phyloP scores from a whole-genome alignment of 2,888 invertebrate species.

The Acrobasis suavella region DNA sequence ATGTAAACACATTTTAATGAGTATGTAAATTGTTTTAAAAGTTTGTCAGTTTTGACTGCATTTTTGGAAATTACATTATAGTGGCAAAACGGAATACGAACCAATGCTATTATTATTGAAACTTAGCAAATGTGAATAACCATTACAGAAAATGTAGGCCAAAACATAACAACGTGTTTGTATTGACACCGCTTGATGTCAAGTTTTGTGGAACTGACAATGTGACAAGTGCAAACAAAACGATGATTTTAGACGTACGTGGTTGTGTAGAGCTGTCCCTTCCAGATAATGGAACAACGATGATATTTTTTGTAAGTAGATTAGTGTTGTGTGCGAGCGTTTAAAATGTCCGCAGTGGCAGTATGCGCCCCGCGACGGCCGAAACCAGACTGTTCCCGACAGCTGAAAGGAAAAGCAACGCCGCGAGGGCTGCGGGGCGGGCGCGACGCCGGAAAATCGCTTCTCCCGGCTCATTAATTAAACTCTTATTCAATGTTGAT shows the following conservation, averaged over 20 bases:
- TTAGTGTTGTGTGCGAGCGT: slow-evolving; percentile 53
- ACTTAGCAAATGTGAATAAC: slow-evolving; percentile 35
- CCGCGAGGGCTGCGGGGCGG: slow-evolving; percentile 42
- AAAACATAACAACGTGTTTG: slow-evolving; percentile 48
- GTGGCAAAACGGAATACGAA: slow-evolving; percentile 24
- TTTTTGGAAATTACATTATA: slow-evolving; percentile 10
- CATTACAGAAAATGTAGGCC: slow-evolving; percentile 46
- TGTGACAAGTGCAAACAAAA: slow-evolving; percentile 34
- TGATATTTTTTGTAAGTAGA: slow-evolving; percentile 63
- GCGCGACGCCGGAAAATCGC: slow-evolving; percentile 47
- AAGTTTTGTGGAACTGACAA: slow-evolving; percentile 34
- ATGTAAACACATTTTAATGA: slow-evolving; percentile 11
- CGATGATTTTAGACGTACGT: slow-evolving; percentile 49
- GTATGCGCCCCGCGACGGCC: slow-evolving; percentile 62
- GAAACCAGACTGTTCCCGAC: slow-evolving; percentile 60
- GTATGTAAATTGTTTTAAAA: slow-evolving; percentile 9
- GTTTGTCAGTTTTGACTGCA: neutral
- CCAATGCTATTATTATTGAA: slow-evolving; percentile 27
- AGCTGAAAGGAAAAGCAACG: slow-evolving; percentile 45
- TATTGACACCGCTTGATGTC: slow-evolving; percentile 36
- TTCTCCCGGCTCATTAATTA: slow-evolving; percentile 40
- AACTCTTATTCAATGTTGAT: neutral
- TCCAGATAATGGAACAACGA: slow-evolving; percentile 49
- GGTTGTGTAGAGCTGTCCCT: slow-evolving; percentile 58
- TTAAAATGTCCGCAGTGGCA: slow-evolving; percentile 37